Evolutionary conservation across 2,113 vertebrate genomes (phyloP).

Genomic region (Dipodomys merriami): DNA sequence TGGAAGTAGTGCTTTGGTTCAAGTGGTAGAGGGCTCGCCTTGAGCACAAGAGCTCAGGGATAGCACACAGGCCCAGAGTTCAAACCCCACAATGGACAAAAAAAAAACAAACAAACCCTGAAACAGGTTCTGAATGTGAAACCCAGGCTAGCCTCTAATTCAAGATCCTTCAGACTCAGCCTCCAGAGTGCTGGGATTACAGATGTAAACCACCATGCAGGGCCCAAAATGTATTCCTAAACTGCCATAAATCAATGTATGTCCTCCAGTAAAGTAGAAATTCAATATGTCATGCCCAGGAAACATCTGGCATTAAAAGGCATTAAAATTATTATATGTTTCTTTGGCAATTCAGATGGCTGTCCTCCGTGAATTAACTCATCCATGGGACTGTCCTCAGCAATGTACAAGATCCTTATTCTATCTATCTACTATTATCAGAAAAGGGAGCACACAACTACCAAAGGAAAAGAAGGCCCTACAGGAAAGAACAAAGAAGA

Average conservation of each 20-base stretch:
- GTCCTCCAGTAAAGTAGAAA: constrained; percentile 6
- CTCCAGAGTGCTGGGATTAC: background rate
- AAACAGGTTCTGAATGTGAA: background rate
- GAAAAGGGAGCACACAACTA: constrained; percentile 16
- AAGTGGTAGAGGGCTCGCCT: too few species aligned
- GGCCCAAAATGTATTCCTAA: background rate
- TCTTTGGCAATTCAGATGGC: constrained; percentile 24
- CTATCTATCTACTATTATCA: background rate
- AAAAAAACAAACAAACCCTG: too few species aligned
- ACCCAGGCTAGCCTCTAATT: background rate
- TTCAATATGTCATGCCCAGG: background rate
- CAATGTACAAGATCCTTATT: constrained; percentile 22
- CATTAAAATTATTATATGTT: constrained; percentile 1
- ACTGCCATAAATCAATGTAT: constrained; percentile 20
- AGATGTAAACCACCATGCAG: background rate
- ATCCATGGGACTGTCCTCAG: background rate
- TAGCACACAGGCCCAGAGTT: too few species aligned
- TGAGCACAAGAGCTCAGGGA: too few species aligned
- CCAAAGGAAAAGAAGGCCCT: background rate
- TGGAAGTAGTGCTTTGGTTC: too few species aligned
- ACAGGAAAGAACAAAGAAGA: background rate
- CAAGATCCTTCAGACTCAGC: background rate
- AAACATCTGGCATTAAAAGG: constrained; percentile 11
- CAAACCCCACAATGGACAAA: background rate
- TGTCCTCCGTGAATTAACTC: background rate